These are phyloP conservation scores for Drosophila cracens DNA, from an alignment of 2,888 invertebrate genomes.

Conservation along the genomic window DNA sequence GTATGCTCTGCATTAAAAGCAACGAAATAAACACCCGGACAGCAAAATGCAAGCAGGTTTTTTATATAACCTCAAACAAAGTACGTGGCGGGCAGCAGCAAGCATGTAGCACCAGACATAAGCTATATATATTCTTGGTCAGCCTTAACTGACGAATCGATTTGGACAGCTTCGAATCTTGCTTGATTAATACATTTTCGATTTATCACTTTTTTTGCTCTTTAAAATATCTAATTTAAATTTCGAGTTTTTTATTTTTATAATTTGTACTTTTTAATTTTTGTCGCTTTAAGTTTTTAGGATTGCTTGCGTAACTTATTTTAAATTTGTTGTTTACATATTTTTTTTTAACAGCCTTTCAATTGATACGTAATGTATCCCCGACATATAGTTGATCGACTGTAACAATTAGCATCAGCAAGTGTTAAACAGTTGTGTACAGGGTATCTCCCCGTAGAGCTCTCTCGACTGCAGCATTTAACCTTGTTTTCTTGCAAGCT, in stretches of 20 bases:
- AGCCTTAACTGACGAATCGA: background rate
- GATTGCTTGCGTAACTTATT: background rate
- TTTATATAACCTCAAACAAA: background rate
- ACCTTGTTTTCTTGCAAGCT: background rate
- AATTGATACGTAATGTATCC: background rate
- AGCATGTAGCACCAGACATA: background rate
- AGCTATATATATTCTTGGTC: background rate
- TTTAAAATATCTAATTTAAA: background rate
- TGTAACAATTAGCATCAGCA: background rate
- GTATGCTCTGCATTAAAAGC: conserved; percentile 65
- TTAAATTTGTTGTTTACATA: too few species aligned
- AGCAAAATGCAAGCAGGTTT: background rate
- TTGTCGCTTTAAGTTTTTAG: background rate
- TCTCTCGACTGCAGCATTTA: too few species aligned
- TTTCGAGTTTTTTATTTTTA: background rate
- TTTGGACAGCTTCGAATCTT: background rate
- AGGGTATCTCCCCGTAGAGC: background rate
- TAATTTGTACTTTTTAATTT: background rate
- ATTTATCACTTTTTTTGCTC: background rate
- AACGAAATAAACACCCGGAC: conserved; percentile 14
- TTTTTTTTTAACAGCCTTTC: too few species aligned
- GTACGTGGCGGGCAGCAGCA: background rate
- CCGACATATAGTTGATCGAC: background rate
- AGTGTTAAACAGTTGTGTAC: background rate
- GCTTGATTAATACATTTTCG: background rate